These are phyloP conservation scores for Latrodectus hesperus DNA, from an alignment of 2,888 invertebrate species.

Conservation along the genomic window DNA sequence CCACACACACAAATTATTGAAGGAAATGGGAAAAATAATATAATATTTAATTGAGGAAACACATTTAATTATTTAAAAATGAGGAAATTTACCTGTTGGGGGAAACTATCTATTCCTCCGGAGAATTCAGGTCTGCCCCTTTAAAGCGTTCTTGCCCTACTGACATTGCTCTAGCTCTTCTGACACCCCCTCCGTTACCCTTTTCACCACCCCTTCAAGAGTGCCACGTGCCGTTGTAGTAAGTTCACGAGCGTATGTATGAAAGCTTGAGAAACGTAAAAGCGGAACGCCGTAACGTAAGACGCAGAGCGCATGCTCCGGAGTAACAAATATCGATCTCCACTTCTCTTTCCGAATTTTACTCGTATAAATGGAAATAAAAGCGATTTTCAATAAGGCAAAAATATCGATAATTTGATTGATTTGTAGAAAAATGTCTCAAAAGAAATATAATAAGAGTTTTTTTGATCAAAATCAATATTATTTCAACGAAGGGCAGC, in stretches of 20 bases:
- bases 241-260: background rate
- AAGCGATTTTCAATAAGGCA: background rate
- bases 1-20: too few relatives aligned
- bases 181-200: background rate
- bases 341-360: background rate
- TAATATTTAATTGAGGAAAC: too few relatives aligned
- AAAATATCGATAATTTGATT: too few relatives aligned
- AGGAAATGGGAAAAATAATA: too few relatives aligned
- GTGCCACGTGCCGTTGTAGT: background rate
- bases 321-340: background rate
- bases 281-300: constrained; percentile 2
- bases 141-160: background rate
- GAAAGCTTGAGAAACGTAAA: background rate
- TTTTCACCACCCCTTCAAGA: background rate
- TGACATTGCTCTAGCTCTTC: constrained; percentile 2
- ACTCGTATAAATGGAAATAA: background rate
- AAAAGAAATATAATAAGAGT: too few relatives aligned
- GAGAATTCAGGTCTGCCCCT: too few relatives aligned
- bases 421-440: too few relatives aligned
- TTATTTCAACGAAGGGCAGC: too few relatives aligned
- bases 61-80: too few relatives aligned
- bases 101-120: too few relatives aligned
- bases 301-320: background rate
- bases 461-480: too few relatives aligned
- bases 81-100: too few relatives aligned